Percentiles rank a stretch among this genome's conserved stretches.
Evolutionary conservation across 2,113 vertebrate species (phyloP).

Genomic region (Hypanus sabinus): DNA sequence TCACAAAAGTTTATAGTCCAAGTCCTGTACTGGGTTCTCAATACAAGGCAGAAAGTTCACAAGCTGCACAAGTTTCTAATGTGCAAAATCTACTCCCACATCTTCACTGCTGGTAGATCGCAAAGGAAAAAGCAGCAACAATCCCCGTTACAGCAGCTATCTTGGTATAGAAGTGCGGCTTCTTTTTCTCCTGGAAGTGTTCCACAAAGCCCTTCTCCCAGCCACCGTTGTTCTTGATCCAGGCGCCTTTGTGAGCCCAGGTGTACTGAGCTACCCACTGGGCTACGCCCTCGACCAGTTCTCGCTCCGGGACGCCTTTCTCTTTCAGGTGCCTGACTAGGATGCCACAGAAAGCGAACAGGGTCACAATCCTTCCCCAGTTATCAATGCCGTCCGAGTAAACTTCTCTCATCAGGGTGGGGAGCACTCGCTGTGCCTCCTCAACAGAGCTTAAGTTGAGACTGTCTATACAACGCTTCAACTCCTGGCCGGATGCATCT

Average conservation of each 20-base stretch:
- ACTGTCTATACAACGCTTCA: conserved; percentile 46
- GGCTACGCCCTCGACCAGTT: conserved; percentile 49
- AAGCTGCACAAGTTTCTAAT: neutral
- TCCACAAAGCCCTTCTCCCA: conserved; percentile 48
- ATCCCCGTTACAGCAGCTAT: neutral
- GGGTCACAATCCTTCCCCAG: conserved; percentile 62
- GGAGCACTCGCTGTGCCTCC: conserved; percentile 50
- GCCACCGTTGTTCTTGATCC: conserved; percentile 59
- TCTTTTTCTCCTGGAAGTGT: neutral
- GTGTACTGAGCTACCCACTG: conserved; percentile 59
- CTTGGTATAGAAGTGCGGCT: neutral
- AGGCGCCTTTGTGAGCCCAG: conserved; percentile 48
- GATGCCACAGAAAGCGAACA: conserved; percentile 58
- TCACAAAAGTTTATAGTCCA: neutral
- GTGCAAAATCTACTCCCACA: neutral
- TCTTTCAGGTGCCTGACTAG: conserved; percentile 54
- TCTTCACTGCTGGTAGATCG: conserved; percentile 13
- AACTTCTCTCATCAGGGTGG: conserved; percentile 54
- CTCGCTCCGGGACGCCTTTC: conserved; percentile 41
- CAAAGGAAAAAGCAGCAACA: conserved; percentile 28
- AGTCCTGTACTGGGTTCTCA: neutral
- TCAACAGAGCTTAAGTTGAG: conserved; percentile 49
- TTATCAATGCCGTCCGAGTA: conserved; percentile 60
- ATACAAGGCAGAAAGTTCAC: neutral
- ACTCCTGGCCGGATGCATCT: neutral